Percentiles rank a stretch among this genome's conserved stretches.
Conservation (phyloP, 1,140 invertebrate genomes). For the Lucilia sericata region DNA sequence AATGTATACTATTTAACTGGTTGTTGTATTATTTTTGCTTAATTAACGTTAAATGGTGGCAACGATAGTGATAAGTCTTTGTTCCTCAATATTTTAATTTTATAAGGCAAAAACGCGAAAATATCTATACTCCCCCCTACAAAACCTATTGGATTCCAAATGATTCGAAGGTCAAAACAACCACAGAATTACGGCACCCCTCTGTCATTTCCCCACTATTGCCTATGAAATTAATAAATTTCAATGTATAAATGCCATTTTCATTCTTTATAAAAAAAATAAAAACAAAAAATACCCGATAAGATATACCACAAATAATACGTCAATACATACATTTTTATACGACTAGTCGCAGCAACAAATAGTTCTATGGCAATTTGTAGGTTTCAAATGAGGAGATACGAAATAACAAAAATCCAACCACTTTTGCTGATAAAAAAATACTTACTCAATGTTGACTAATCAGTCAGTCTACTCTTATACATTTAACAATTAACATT, state of each 20-base stretch:
- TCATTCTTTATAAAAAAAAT: background rate
- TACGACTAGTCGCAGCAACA: background rate
- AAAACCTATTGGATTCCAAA: background rate
- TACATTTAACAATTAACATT: constrained; percentile 4
- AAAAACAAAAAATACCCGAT: background rate
- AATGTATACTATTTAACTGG: background rate
- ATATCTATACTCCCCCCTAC: background rate
- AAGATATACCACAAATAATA: background rate
- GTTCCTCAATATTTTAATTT: background rate
- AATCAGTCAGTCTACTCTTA: constrained; percentile 17
- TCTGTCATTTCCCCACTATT: too few relatives aligned
- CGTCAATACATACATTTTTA: background rate
- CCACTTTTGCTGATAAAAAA: background rate
- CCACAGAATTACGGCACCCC: too few relatives aligned
- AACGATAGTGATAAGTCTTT: background rate
- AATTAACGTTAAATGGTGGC: constrained; percentile 9
- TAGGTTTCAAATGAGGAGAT: background rate
- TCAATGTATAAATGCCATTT: background rate
- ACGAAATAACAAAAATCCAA: background rate
- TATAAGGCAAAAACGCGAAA: background rate
- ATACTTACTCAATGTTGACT: background rate
- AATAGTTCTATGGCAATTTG: background rate
- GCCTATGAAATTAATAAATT: too few relatives aligned
- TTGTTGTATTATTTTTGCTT: background rate
- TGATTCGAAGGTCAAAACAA: too few relatives aligned